Evolutionary conservation across 53 echinoderm and acorn worm species (phyloP).

Genomic region (Paracentrotus lividus): DNA sequence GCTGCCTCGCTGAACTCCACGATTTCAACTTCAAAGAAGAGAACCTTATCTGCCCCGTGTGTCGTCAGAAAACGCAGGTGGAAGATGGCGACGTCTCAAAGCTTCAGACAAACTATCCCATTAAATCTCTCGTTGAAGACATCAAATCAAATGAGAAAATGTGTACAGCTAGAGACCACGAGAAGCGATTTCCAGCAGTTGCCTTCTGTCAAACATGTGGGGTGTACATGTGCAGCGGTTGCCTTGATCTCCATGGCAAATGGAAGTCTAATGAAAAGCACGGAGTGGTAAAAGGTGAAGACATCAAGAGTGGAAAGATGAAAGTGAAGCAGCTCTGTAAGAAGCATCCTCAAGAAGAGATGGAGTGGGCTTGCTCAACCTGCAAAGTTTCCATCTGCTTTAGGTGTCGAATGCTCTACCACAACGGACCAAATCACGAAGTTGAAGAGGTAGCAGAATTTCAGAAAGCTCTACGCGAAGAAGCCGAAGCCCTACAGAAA

Average conservation of each 20-base stretch:
- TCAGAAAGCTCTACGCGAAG: neutral
- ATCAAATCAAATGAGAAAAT: neutral
- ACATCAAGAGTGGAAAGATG: conserved; percentile 37
- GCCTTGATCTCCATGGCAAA: neutral
- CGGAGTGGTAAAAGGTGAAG: neutral
- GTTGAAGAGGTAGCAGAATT: conserved; percentile 25
- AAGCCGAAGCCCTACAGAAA: neutral
- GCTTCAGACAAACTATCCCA: conserved; percentile 25
- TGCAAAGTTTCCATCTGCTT: conserved; percentile 22
- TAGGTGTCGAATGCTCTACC: conserved; percentile 42
- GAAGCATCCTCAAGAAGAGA: conserved; percentile 48
- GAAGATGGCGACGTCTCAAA: neutral
- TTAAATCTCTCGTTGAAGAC: conserved; percentile 26
- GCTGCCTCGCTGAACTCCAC: conserved; percentile 18
- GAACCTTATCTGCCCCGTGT: neutral
- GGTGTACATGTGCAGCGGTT: neutral
- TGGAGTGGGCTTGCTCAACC: conserved; percentile 5
- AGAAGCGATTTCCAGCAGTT: neutral
- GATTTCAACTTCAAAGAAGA: neutral
- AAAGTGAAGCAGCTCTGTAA: conserved; percentile 22
- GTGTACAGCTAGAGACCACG: conserved; percentile 3
- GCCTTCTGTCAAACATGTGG: conserved; percentile 3
- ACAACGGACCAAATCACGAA: conserved; percentile 2
- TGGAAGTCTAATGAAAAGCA: neutral
- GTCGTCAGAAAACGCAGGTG: conserved; percentile 5